Evolutionary conservation across 2,113 vertebrate species (phyloP), one percentile per base, ranked within the genome.

Genomic region (Orcinus orca): DNA sequence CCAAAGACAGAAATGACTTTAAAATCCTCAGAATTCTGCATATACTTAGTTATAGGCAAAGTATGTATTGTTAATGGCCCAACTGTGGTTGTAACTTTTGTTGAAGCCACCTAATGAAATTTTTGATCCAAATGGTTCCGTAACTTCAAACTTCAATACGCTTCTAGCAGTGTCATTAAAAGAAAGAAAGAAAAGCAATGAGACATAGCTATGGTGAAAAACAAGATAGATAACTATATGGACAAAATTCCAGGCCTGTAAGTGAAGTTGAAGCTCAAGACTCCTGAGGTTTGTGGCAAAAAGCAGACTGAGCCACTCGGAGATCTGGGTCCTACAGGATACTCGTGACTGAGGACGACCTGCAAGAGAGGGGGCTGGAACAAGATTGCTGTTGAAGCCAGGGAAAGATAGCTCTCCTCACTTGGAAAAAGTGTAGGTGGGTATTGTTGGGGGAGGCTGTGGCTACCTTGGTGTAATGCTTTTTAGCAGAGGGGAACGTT

Each of bases 31-130:
- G 53, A 96, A 44, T 96, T 90, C 70, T 92, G 23, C 15, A 36
- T 65, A 65, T 33, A 63, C 5, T 92, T 81, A 89, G 76, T 88
- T 87, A 60, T 36, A 92, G 26, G 36, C 26, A 87, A 90, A 94
- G n/a, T 50, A 83, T 58, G 68, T 87, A 76, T 44, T 80, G 44
- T 26, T 68, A 90, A 88, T 76, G 31, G 13, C 23, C 17, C 23
- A 80, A 80, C 79, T 65, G 60, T 85, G 58, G 83, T 44, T 91
- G 44, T 38, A 88, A 41, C 38, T 88, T 86, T 88, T 79, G 36
- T 67, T 88, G 94, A 96, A 96, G 18, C 50, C 50, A 94, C 33
- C 20, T 77, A 93, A 84, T 47, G 44, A 96, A 97, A 88, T 4
- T 77, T 87, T 83, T 76, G 71, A 55, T 83, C 21, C 70, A 89